Percentiles rank a stretch among this genome's conserved stretches.
phyloP scores from a whole-genome alignment of 2,113 vertebrate species.

The Pseudopodoces humilis region DNA sequence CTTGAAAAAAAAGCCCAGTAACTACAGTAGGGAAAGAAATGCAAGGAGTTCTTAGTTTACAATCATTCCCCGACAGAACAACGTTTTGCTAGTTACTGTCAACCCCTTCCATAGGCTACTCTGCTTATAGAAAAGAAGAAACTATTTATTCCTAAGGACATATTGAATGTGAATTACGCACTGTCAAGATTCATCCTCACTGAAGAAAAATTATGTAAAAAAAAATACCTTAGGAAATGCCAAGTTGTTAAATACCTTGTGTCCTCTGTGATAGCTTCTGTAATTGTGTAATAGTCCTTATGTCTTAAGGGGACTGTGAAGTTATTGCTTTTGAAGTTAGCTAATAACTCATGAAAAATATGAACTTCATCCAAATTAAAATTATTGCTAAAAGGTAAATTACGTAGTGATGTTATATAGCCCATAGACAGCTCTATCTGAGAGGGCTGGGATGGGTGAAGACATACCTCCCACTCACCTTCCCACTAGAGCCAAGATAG shows the following conservation, averaged over 20 bases:
- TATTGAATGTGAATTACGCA: background rate
- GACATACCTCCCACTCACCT: background rate
- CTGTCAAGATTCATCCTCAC: background rate
- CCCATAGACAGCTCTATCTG: background rate
- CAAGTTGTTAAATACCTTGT: background rate
- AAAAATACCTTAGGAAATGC: background rate
- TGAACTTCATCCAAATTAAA: conserved; percentile 38
- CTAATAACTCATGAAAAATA: conserved; percentile 36
- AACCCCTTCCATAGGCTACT: background rate
- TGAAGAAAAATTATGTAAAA: background rate
- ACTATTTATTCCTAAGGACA: background rate
- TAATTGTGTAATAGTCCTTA: background rate
- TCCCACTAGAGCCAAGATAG: background rate
- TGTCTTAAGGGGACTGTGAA: background rate
- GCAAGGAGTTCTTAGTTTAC: background rate
- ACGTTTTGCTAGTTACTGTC: background rate
- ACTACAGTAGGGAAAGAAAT: background rate
- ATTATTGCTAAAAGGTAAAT: conserved; percentile 44
- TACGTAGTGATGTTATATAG: background rate
- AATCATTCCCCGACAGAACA: background rate
- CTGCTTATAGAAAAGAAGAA: background rate
- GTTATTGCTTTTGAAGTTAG: conserved; percentile 21
- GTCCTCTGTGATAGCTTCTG: background rate
- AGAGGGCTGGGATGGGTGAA: background rate
- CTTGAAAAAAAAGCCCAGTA: background rate